Base-by-base conservation (phyloP, 2,888 invertebrate species). In the Rotaria magnacalcarata region DNA sequence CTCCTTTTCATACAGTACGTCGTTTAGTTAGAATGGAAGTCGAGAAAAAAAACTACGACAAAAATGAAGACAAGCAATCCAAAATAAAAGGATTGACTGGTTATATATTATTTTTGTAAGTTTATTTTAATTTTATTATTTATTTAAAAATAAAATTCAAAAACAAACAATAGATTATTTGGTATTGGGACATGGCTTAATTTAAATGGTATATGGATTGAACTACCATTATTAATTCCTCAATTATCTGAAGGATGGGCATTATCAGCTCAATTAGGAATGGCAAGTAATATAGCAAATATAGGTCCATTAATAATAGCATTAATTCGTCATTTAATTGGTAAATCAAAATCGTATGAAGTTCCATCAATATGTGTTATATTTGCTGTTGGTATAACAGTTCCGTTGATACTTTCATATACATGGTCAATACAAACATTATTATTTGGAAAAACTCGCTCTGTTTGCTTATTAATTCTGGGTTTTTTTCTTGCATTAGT, bases 201-300 rank as follows among this genome's bases (percentile, higher is more conserved):
- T 80, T n/a, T 80, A n/a, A 80, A 47, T 80, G 75, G 75, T 16
- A 80, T 80, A 80, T 80, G 75, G 75, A 80, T 80, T 4, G 75
- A 80, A 47, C 47, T 80, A 80, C 75, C 75, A 11, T 47, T 80
- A 47, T 47, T 80, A 21, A 47, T 80, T 47, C 75, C 75, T 47
- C 1, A 8, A 5, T 16, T 80, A 21, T 47, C 75, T 24, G 75
- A 80, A 80, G 41, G 43, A 80, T 80, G 75, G 75, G 43, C 21
- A 11, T 80, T 80, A 80, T 47, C 75, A 1, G 24, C 75, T 21
- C 41, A 80, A 47, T 14, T 80, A 47, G 47, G 75, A 7, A 47
- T 80, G 47, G 75, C 47, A 47, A 80, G 41, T 24, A 80, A 47
- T 41, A 47, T 80, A 24, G 75, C 75, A 3, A 47, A 43, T 47